Base-by-base conservation (phyloP, 1,140 invertebrate species). In the Procambarus virginalis region DNA sequence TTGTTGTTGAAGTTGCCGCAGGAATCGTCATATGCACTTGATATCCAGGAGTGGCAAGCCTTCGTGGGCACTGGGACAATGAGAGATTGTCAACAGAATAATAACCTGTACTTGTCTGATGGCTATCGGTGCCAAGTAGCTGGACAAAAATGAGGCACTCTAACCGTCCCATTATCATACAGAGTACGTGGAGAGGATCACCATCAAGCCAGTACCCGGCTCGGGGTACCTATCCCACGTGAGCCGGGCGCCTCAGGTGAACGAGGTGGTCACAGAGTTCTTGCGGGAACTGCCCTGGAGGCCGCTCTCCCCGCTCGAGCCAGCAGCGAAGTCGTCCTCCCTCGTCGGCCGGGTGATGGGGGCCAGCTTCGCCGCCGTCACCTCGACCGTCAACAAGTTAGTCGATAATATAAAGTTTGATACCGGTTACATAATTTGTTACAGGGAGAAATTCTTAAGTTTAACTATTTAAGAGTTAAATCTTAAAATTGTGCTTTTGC, bases 271-370 rank as follows among this genome's bases (percentile, higher is more conserved):
- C 6, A 75, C 55, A 58, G 83, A 73, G 86, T 89, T 80, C 80
- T 78, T 89, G 68, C 48, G 70, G 78, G 88, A 84, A 83, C 78
- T 86, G 91, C 84, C 91, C n/a, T 85, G 86, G 86, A 73, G 70
- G 46, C 87, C 86, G 2, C 79, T 82, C 0, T 76, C 55, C 9
- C 86, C 75, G 0, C 76, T 84, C 2, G 81, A 89, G 9, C 70
- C 81, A 8, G 58, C 20, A 46, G 5, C 4, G 8, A 64, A 76
- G 45, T 14, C 60, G 6, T 76, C 86, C 14, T 91, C 91, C 5
- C 49, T 91, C 20, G 75, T 91, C 8, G 83, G 86, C 1, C 70
- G 91, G 17, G 88, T 91, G 9, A 91, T 91, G 91, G 91, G 91
- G 1, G 91, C 91, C 1, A 78, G 91, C 22, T 22, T 91, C 0